A percentile compares a stretch with the other conserved stretches of the same genome.
Conservation (phyloP, 2,113 vertebrate species). For the Phoenicopterus ruber region DNA sequence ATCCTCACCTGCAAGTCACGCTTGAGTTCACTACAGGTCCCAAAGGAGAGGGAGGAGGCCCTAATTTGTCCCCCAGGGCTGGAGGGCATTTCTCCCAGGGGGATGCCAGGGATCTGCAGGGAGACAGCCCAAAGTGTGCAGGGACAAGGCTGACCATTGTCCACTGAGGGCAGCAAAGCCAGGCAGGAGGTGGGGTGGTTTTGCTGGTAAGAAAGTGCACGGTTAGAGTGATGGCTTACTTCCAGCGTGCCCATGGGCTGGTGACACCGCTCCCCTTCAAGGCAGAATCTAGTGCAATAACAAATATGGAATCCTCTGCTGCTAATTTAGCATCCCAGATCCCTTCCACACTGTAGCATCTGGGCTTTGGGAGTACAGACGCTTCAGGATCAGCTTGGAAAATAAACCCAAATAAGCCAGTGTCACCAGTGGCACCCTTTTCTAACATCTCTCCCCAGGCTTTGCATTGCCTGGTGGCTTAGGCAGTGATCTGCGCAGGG, state of each 20-base stretch:
- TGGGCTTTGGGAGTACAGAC: neutral
- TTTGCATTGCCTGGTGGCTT: neutral
- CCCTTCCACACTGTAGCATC: neutral
- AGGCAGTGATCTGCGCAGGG: neutral
- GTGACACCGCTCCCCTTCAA: neutral
- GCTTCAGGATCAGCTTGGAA: neutral
- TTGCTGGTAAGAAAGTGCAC: neutral
- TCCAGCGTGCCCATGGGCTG: neutral
- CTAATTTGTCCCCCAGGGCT: neutral
- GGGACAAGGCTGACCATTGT: neutral
- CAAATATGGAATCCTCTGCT: neutral
- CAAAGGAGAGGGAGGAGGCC: neutral
- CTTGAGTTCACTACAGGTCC: neutral
- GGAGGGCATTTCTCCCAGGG: neutral
- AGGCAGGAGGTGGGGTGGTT: neutral
- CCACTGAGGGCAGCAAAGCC: neutral
- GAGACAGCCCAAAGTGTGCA: neutral
- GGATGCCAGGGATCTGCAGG: neutral
- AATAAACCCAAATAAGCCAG: constrained; percentile 1
- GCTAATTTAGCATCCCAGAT: neutral
- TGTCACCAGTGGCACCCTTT: too few species aligned
- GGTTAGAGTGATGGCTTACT: neutral
- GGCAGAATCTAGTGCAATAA: neutral
- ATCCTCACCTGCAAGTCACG: neutral
- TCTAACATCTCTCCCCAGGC: neutral